Conservation (phyloP, 1,140 invertebrate species). For the Chrysomallon squamiferum region DNA sequence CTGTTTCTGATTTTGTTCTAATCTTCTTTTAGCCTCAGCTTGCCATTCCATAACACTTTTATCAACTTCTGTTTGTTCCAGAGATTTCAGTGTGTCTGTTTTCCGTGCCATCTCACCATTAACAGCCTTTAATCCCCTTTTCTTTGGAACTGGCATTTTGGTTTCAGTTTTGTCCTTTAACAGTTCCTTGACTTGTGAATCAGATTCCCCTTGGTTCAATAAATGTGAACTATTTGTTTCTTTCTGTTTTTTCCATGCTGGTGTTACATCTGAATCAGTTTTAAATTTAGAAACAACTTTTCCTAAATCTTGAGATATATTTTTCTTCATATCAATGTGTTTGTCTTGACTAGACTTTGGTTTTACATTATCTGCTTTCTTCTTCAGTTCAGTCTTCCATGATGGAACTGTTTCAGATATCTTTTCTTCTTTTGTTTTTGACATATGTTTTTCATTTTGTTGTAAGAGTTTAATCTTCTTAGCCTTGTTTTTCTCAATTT, state of each 20-base stretch:
- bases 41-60: slow-evolving; percentile 31
- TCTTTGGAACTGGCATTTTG: neutral
- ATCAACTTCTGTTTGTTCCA: no score
- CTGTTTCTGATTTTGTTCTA: slow-evolving; percentile 19
- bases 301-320: neutral
- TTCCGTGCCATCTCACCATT: neutral
- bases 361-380: no score
- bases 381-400: slow-evolving; percentile 1
- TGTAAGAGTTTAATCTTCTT: neutral
- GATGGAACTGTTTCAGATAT: neutral
- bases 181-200: no score
- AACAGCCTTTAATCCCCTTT: neutral
- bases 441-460: no score
- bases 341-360: no score
- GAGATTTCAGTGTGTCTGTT: no score
- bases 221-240: neutral
- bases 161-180: neutral
- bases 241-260: slow-evolving; percentile 1
- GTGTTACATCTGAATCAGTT: neutral
- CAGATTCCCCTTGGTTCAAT: no score
- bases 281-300: no score
- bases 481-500: slow-evolving; percentile 21
- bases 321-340: neutral
- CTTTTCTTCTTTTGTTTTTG: neutral
- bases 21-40: slow-evolving; percentile 40